Evolutionary conservation across 1,140 invertebrate genomes (phyloP), one percentile per base, ranked within the genome.

Genomic region (Drosophila nannoptera): DNA sequence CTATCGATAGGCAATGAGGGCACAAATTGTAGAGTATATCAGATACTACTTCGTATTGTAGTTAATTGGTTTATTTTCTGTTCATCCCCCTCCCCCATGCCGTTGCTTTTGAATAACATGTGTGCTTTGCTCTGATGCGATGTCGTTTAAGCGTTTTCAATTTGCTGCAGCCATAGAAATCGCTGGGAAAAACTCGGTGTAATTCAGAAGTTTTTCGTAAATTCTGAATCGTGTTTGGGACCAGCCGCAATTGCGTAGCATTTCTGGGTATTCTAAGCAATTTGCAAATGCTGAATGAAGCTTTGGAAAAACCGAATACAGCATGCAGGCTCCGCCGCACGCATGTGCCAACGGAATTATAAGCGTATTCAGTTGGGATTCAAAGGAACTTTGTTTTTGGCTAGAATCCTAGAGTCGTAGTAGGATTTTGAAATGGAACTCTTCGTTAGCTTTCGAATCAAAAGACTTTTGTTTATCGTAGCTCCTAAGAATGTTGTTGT

Each of bases 161-260:
- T 81, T 82, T 31, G 49, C 32, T 36, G 63, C 70, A 81, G 46
- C 74, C 78, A 61, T 65, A 69, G 55, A 65, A 80, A 59, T 29
- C 4, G 16, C 9, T 16, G 16, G 12, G 22, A 22, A 38, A 63
- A 58, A 68, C 53, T 73, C 54, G 38, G 40, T 54, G 40, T 33
- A 45, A 22, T n/a, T 29, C 31, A 60, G 12, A 59, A 43, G 42
- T 11, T 48, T 48, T 31, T 48, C 9, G 29, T 48, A 48, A 31
- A 48, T 29, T 48, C 5, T 48, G 38, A 40, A 40, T 40, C 3
- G 0, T 40, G 38, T 40, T 48, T 29, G 5, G 5, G 22, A 4
- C 22, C n/a, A 29, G 22, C 5, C 7, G 9, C 16, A 29, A 32
- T 69, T 36, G 36, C 54, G 54, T 22, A 42, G n/a, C 61, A 58